These are phyloP conservation scores for Cotesia vestalis DNA, from an alignment of 1,140 invertebrate species.

Conservation along the genomic window DNA sequence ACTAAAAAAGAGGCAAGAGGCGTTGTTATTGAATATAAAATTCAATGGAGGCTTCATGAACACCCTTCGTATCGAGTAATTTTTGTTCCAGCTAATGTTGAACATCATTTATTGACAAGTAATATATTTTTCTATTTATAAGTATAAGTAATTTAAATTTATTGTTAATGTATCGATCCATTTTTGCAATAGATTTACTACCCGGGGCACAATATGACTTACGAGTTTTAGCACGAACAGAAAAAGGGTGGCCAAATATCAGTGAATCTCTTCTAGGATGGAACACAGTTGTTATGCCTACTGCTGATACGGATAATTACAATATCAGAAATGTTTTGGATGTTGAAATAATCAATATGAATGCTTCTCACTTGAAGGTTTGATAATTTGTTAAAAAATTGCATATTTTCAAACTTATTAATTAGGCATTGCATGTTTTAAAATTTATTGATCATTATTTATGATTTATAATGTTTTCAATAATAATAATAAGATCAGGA, in stretches of 20 bases:
- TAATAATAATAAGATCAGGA: too few species aligned
- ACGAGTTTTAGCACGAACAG: conserved; percentile 67
- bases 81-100: conserved; percentile 57
- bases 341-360: conserved; percentile 61
- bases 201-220: conserved; percentile 70
- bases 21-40: conserved; percentile 69
- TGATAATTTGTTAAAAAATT: conserved; percentile 20
- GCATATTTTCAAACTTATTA: background rate
- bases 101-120: conserved; percentile 68
- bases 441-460: too few species aligned
- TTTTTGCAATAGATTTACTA: conserved; percentile 60
- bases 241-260: conserved; percentile 64
- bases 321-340: conserved; percentile 55
- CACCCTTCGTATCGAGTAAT: conserved; percentile 63
- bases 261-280: conserved; percentile 66
- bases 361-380: conserved; percentile 63
- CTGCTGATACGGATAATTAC: conserved; percentile 46
- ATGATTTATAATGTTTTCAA: background rate
- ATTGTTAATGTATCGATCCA: conserved; percentile 9
- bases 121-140: conserved; percentile 33
- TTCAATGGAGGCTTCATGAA: conserved; percentile 70
- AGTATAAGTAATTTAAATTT: background rate
- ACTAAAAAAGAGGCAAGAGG: conserved; percentile 69
- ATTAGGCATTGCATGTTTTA: background rate
- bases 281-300: conserved; percentile 65